phyloP scores from a whole-genome alignment of 2,797 vertebrate species.

The Ptychadena robeensis region DNA sequence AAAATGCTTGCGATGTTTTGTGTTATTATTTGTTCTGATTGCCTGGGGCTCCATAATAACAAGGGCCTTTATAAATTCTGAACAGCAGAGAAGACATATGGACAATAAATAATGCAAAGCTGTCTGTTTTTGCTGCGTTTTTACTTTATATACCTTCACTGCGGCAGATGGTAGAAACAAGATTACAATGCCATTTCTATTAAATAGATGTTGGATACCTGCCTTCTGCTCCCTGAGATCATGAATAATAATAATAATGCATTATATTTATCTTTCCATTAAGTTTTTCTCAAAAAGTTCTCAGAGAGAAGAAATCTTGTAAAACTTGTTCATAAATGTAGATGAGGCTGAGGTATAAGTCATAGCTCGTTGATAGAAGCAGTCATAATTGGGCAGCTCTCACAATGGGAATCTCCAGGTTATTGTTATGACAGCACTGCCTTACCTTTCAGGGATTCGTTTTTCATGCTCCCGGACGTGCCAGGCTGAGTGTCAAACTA shows the following conservation, averaged over 20 bases:
- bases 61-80: conserved; percentile 71
- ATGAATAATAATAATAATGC: conserved; percentile 15
- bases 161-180: conserved; percentile 71
- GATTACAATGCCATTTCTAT: conserved; percentile 67
- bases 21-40: conserved; percentile 69
- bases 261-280: conserved; percentile 2
- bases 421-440: neutral
- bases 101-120: conserved; percentile 79
- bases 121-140: conserved; percentile 70
- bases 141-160: conserved; percentile 69
- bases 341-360: neutral
- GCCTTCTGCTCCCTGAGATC: conserved; percentile 40
- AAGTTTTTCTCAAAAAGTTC: conserved; percentile 1
- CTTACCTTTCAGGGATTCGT: neutral
- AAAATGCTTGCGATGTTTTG: conserved; percentile 72
- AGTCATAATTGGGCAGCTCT: neutral
- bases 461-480: neutral
- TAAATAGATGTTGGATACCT: conserved; percentile 73
- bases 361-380: neutral
- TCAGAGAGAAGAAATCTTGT: neutral
- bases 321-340: neutral
- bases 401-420: neutral
- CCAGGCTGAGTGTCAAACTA: neutral
- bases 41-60: conserved; percentile 70
- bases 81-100: conserved; percentile 72